phyloP scores from a whole-genome alignment of 53 echinoderm and acorn worm species.

The Crossaster papposus region DNA sequence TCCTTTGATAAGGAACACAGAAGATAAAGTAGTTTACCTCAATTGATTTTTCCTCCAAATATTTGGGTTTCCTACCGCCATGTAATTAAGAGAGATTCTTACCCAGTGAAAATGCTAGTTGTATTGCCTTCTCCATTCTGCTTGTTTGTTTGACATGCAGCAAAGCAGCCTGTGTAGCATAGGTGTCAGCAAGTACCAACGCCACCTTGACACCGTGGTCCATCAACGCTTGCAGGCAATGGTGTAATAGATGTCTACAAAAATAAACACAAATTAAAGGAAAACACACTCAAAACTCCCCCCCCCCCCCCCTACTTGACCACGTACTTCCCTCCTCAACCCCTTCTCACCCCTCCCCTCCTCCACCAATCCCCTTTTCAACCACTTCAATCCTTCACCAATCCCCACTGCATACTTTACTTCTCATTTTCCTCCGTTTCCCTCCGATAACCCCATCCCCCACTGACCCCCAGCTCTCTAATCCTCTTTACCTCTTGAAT shows the following conservation, averaged over 20 bases:
- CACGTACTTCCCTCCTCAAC: too few relatives aligned
- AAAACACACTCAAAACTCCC: too few relatives aligned
- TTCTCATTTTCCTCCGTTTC: too few relatives aligned
- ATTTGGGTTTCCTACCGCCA: neutral
- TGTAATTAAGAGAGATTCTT: neutral
- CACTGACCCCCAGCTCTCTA: too few relatives aligned
- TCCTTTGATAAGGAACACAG: too few relatives aligned
- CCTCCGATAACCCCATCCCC: too few relatives aligned
- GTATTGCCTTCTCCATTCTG: constrained; percentile 72
- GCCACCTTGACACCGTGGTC: constrained; percentile 95
- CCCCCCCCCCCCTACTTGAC: too few relatives aligned
- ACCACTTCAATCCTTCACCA: too few relatives aligned
- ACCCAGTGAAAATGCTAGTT: constrained; percentile 85
- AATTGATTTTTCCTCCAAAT: neutral
- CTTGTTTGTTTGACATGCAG: constrained; percentile 46
- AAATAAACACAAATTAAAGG: neutral
- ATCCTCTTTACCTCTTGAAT: too few relatives aligned
- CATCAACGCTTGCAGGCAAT: constrained; percentile 97
- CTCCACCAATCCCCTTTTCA: too few relatives aligned
- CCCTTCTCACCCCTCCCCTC: too few relatives aligned
- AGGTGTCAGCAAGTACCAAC: constrained; percentile 81
- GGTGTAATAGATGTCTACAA: constrained; percentile 85
- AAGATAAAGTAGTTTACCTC: neutral
- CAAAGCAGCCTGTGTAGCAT: constrained; percentile 59
- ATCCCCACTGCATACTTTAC: too few relatives aligned